Conservation (phyloP, 1,140 invertebrate genomes). For the Arion vulgaris region DNA sequence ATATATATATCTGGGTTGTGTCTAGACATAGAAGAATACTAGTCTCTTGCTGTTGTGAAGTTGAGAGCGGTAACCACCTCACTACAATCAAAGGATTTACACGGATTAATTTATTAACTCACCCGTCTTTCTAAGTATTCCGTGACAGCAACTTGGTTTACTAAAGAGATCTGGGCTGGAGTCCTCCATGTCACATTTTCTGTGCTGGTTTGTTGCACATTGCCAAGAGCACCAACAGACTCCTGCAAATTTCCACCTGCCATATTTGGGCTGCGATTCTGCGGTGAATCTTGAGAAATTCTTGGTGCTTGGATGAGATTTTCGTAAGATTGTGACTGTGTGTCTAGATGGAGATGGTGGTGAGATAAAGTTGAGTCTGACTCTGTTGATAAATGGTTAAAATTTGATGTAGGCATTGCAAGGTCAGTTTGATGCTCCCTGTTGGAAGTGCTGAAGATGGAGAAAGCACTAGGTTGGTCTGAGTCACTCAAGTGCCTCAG, state of each 20-base stretch:
- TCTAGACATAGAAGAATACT: too few species aligned
- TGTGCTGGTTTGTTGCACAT: background rate
- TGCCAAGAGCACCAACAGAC: background rate
- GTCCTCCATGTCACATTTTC: background rate
- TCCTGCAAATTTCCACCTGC: background rate
- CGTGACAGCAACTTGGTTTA: background rate
- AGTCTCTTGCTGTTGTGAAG: too few species aligned
- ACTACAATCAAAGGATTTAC: too few species aligned
- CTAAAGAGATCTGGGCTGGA: background rate
- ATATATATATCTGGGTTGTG: too few species aligned
- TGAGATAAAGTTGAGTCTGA: background rate
- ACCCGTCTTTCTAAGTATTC: slow-evolving; percentile 23
- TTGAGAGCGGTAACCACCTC: too few species aligned
- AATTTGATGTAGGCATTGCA: background rate
- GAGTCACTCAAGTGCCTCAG: background rate
- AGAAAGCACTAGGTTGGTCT: slow-evolving; percentile 14
- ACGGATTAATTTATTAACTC: background rate
- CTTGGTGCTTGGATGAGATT: background rate
- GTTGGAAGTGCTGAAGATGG: background rate
- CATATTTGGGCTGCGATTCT: background rate
- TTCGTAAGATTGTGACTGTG: background rate
- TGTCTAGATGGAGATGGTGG: background rate
- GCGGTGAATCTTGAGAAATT: background rate
- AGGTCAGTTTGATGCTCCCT: background rate
- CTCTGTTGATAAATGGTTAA: background rate